phyloP scores from a whole-genome alignment of 2,888 invertebrate species.

The Heliconius cydno region DNA sequence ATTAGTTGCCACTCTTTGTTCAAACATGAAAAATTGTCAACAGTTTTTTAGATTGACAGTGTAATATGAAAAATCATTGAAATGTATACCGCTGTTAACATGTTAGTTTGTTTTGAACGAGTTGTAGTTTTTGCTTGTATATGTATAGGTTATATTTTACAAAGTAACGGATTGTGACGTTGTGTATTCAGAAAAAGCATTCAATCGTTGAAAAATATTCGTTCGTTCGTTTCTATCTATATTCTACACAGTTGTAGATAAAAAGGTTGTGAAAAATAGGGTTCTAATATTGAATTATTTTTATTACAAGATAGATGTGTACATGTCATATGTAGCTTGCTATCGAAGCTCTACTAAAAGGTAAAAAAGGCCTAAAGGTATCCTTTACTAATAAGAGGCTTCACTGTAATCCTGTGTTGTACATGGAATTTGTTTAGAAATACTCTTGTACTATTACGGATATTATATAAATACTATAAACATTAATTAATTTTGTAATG shows the following conservation, averaged over 20 bases:
- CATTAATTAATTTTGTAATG: neutral
- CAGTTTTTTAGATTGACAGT: slow-evolving; percentile 52
- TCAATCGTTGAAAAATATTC: slow-evolving; percentile 39
- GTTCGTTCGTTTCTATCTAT: slow-evolving; percentile 30
- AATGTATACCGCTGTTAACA: slow-evolving; percentile 32
- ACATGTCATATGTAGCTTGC: neutral
- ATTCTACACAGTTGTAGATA: slow-evolving; percentile 24
- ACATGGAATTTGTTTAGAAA: slow-evolving; percentile 10
- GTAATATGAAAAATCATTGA: slow-evolving; percentile 44
- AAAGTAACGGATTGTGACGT: slow-evolving; percentile 35
- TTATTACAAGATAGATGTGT: neutral
- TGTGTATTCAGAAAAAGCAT: slow-evolving; percentile 39
- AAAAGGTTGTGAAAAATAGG: neutral
- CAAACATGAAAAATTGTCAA: slow-evolving; percentile 61
- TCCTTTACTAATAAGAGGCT: slow-evolving; percentile 35
- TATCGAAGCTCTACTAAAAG: slow-evolving; percentile 15
- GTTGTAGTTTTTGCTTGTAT: slow-evolving; percentile 20
- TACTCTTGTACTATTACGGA: slow-evolving; percentile 16
- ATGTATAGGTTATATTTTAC: slow-evolving; percentile 35
- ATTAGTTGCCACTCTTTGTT: slow-evolving; percentile 70
- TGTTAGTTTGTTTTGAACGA: slow-evolving; percentile 26
- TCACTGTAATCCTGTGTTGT: slow-evolving; percentile 24
- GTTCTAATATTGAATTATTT: neutral
- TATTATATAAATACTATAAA: neutral
- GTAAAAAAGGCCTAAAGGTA: slow-evolving; percentile 4